Percentiles rank a stretch among this genome's conserved stretches.
phyloP scores from a whole-genome alignment of 2,113 vertebrate species.

The Gobiocypris rarus region DNA sequence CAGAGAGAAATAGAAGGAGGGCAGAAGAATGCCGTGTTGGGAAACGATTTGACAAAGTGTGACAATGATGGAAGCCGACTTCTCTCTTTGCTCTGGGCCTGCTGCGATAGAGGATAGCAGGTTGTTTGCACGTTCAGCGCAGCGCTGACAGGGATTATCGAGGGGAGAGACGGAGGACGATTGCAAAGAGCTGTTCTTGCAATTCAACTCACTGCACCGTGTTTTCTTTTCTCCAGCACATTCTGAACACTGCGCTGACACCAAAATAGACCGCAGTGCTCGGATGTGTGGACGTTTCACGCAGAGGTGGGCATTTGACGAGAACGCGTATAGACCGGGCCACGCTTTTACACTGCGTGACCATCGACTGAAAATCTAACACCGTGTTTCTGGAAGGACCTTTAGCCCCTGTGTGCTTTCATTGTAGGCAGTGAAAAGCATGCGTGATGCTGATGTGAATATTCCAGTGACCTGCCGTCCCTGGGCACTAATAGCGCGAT shows the following conservation, averaged over 20 bases:
- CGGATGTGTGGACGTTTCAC: constrained; percentile 4
- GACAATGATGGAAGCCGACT: constrained; percentile 47
- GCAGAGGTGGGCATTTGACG: constrained; percentile 14
- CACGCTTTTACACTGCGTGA: not conserved
- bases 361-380: not conserved
- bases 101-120: constrained; percentile 35
- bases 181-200: constrained; percentile 31
- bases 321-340: not conserved
- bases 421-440: constrained; percentile 1
- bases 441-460: constrained; percentile 4
- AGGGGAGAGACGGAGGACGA: constrained; percentile 28
- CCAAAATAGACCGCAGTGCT: not conserved
- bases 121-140: constrained; percentile 29
- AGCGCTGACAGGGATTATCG: constrained; percentile 42
- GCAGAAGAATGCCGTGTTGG: constrained; percentile 30
- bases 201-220: constrained; percentile 5
- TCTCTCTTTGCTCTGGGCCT: constrained; percentile 35
- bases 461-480: not conserved
- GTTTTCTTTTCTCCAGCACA: constrained; percentile 24
- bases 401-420: not conserved
- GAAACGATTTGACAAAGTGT: constrained; percentile 51
- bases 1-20: constrained; percentile 24
- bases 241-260: not conserved
- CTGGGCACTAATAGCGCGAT: constrained; percentile 1
- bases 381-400: not conserved